phyloP scores from a whole-genome alignment of 2,113 vertebrate genomes.

The Cyprinodon tularosa region DNA sequence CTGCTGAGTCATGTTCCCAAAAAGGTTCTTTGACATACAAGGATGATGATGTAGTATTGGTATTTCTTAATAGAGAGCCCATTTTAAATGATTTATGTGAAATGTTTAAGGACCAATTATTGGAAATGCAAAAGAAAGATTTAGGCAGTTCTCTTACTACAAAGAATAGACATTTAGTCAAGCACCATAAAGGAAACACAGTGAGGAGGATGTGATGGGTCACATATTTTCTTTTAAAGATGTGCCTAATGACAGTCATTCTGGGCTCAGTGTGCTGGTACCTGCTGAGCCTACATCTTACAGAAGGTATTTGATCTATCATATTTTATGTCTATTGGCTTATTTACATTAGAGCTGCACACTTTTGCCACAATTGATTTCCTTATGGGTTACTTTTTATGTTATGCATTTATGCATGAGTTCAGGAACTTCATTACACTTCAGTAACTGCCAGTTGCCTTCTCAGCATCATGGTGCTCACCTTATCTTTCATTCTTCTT shows the following conservation, averaged over 20 bases:
- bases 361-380: background rate
- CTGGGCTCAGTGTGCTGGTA: no score
- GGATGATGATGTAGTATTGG: background rate
- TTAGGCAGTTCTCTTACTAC: no score
- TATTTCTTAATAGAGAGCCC: no score
- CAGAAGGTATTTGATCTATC: no score
- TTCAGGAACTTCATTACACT: background rate
- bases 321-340: background rate
- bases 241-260: no score
- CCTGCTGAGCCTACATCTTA: no score
- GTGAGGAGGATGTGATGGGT: no score
- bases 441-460: background rate
- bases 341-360: background rate
- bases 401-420: background rate
- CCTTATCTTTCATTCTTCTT: background rate
- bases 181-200: no score
- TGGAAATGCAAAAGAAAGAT: no score
- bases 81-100: background rate
- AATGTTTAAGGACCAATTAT: background rate
- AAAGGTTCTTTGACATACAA: background rate
- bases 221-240: no score
- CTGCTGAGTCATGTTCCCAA: background rate
- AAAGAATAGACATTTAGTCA: no score
- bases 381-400: background rate
- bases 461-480: background rate